phyloP scores from a whole-genome alignment of 2,888 invertebrate genomes.

The Octonoba sinensis region DNA sequence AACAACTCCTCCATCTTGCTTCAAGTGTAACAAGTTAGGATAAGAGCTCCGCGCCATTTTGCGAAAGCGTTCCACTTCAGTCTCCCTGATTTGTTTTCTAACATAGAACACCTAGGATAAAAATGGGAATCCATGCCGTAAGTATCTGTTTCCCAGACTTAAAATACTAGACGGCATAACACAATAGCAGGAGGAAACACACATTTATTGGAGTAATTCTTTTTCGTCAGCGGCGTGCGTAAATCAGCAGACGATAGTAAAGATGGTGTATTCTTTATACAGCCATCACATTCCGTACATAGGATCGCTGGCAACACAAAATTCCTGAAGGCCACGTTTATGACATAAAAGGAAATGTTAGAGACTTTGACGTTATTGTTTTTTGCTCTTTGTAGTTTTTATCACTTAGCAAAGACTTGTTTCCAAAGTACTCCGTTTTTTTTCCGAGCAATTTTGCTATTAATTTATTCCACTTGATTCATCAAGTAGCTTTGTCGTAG shows the following conservation, averaged over 20 bases:
- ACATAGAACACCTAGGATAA: too few species aligned
- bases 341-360: slow-evolving; percentile 1
- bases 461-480: too few species aligned
- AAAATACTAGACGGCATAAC: background rate
- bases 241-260: slow-evolving; percentile 6
- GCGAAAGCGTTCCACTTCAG: too few species aligned
- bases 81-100: too few species aligned
- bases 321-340: background rate
- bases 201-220: slow-evolving; percentile 2
- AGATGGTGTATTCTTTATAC: background rate
- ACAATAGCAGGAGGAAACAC: slow-evolving; percentile 3
- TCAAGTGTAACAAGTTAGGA: too few species aligned
- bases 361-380: slow-evolving; percentile 1
- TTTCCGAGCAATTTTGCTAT: background rate
- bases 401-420: background rate
- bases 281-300: background rate
- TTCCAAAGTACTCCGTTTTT: background rate
- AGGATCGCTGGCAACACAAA: background rate
- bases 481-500: too few species aligned
- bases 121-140: background rate
- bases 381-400: slow-evolving; percentile 1
- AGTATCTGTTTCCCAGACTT: slow-evolving; percentile 4
- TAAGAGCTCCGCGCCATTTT: too few species aligned
- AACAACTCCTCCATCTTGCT: too few species aligned
- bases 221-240: background rate